phyloP scores from a whole-genome alignment of 2,113 vertebrate genomes.

The Lasiurus cinereus region DNA sequence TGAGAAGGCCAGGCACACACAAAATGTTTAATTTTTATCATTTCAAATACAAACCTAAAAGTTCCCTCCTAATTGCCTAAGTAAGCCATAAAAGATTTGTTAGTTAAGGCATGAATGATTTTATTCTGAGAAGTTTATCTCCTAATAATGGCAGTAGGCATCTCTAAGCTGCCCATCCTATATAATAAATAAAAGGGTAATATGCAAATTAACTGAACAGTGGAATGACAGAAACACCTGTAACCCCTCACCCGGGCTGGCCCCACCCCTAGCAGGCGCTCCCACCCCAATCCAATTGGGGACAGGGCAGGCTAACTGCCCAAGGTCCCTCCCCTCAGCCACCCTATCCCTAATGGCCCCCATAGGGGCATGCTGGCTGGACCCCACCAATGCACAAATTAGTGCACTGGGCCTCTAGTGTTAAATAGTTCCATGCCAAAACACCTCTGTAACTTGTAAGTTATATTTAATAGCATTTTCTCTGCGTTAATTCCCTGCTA shows the following conservation, averaged over 20 bases:
- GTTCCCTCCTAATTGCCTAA: neutral
- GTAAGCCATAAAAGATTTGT: neutral
- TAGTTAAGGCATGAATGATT: neutral
- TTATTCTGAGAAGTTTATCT: neutral
- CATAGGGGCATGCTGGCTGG: no score
- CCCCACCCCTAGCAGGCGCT: no score
- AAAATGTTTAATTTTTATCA: conserved; percentile 4
- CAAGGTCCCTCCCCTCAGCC: no score
- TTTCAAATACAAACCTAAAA: neutral
- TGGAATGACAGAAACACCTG: no score
- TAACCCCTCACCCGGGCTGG: no score
- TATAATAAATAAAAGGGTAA: no score
- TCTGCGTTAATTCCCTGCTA: conserved; percentile 21
- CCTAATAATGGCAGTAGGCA: neutral
- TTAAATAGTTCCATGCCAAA: neutral
- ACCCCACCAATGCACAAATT: no score
- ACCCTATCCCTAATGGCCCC: no score
- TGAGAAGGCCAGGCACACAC: neutral
- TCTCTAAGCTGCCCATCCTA: neutral
- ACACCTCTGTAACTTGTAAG: neutral
- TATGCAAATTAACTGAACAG: no score
- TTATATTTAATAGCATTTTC: conserved; percentile 24
- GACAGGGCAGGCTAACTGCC: no score
- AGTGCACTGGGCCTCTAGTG: no score
- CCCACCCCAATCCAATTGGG: no score